phyloP scores from a whole-genome alignment of 2,113 vertebrate species.

The Mixornis gularis region DNA sequence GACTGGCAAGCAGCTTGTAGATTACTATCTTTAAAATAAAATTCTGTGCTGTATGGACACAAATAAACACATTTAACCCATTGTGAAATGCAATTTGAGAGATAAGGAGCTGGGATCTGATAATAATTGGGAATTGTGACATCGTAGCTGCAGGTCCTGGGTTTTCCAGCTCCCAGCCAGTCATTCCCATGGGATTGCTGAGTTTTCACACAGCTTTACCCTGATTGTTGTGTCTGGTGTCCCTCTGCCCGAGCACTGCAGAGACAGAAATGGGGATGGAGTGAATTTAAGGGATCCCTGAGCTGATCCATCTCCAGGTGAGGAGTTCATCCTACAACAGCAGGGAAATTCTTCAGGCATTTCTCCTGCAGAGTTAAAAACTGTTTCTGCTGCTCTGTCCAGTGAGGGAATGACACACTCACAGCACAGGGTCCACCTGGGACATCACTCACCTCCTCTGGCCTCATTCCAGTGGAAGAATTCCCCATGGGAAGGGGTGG shows the following conservation, averaged over 20 bases:
- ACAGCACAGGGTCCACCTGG: rapidly evolving
- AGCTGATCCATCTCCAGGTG: not conserved
- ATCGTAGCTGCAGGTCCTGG: not conserved
- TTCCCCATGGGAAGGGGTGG: not conserved
- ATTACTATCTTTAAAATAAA: not conserved
- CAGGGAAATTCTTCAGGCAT: not conserved
- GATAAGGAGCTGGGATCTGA: constrained; percentile 53
- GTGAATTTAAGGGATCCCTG: not conserved
- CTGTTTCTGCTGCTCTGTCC: not conserved
- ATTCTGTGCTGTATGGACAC: not conserved
- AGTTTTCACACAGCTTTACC: not conserved
- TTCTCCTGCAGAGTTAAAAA: not conserved
- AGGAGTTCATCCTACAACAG: not conserved
- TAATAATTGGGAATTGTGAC: constrained; percentile 52
- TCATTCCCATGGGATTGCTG: not conserved
- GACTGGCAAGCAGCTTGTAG: not conserved
- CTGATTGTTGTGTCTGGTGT: not conserved
- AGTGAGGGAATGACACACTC: not conserved
- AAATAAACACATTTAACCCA: not conserved
- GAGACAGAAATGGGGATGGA: not conserved
- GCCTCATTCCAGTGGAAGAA: rapidly evolving
- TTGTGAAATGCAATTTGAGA: constrained; percentile 23
- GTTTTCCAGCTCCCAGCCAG: not conserved
- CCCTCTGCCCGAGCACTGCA: constrained; percentile 36
- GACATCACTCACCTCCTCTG: not conserved